Base-by-base conservation (phyloP, 2,797 vertebrate species). In the Cryptoblepharus egeriae region DNA sequence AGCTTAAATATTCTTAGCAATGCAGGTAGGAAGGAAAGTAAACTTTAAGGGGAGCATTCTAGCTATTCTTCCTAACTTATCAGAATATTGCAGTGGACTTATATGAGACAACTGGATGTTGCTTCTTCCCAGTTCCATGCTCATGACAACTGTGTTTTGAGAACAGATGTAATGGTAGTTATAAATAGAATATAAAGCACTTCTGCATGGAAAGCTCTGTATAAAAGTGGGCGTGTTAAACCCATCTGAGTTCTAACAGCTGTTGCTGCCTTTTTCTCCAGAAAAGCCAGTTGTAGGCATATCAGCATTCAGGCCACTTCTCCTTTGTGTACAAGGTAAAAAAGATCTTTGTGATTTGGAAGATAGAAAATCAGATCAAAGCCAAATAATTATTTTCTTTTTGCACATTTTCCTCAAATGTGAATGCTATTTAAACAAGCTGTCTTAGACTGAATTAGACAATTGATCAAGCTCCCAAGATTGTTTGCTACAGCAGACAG, bases 251-350 rank as follows among this genome's bases (percentile, higher is more conserved):
- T 69, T 79, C 35, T 22, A 71, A 49, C 57, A 86, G 82, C 82
- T 91, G 91, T 86, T 82, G 28, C 76, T 32, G 15, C 79, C 89
- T 16, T 39, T 91, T 39, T 15, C 42, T n/a, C 24, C 15, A 57
- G 3, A 57, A 52, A 72, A 72, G 16, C 37, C 39, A 42, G 16
- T 16, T 1, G 1, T 3, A 0, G 0, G 2, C 3, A 28, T 75
- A 28, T 30, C 1, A 1, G 13, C 9, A 15, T 16, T 26, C 75
- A n/a, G 79, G 22, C 3, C 79, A 16, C 58, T 52, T 16, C 13
- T 37, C 24, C 52, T 57, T n/a, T 22, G 26, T 28, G 18, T 12
- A 15, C 22, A 58, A 12, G 1, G n/a, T n/a, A 24, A 57, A 49
- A 64, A 64, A 16, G 32, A 39, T 22, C 22, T 32, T 37, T 35